Evolutionary conservation across 2,888 invertebrate species (phyloP).

Genomic region (Drosophila meridionalis): DNA sequence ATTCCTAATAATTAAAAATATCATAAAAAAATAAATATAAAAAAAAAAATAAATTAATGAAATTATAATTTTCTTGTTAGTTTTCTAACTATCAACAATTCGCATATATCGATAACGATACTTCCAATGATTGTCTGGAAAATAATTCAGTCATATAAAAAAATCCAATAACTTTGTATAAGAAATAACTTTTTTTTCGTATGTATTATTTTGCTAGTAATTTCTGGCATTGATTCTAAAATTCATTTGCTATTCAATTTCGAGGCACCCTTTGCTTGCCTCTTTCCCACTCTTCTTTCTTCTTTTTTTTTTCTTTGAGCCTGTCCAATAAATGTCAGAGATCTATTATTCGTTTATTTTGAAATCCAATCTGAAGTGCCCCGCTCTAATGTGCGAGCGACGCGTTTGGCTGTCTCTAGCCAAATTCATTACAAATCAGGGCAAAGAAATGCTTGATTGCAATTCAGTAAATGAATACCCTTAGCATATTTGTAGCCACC

Average conservation of each 20-base stretch:
- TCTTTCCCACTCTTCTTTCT: not conserved
- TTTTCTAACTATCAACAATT: too few species aligned
- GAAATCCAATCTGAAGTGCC: constrained; percentile 55
- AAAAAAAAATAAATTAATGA: too few species aligned
- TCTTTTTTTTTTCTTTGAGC: not conserved
- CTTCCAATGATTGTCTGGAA: not conserved
- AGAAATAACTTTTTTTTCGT: not conserved
- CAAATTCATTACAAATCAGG: constrained; percentile 59
- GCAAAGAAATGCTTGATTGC: constrained; percentile 46
- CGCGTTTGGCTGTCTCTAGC: constrained; percentile 47
- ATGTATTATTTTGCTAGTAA: not conserved
- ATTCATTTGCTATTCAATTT: constrained; percentile 18
- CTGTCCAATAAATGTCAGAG: constrained; percentile 72
- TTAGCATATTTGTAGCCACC: constrained; percentile 26
- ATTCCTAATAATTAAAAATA: too few species aligned
- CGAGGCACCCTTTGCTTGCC: constrained; percentile 4
- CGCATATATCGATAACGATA: not conserved
- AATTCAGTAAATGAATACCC: constrained; percentile 52
- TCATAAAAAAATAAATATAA: too few species aligned
- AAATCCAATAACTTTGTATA: too few species aligned
- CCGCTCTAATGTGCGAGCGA: constrained; percentile 30
- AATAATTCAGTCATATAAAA: not conserved
- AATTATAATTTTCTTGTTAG: too few species aligned
- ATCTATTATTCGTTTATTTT: constrained; percentile 42
- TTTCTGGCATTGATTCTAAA: not conserved